phyloP scores from a whole-genome alignment of 35 echinoderm and acorn worm species.

The Nesometra sesokonis region DNA sequence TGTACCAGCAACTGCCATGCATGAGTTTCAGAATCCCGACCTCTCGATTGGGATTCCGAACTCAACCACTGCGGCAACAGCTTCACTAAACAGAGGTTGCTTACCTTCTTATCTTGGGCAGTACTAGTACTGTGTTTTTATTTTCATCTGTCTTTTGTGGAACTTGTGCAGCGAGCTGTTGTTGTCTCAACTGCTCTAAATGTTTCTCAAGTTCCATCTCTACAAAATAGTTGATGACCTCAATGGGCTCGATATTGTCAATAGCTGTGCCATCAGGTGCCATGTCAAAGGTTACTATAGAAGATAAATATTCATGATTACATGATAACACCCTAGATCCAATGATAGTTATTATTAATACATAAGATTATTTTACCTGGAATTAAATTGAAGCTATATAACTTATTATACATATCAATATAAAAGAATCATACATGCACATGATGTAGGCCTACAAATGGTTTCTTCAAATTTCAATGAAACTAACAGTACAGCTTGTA shows the following conservation, averaged over 20 bases:
- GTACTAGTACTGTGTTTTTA: slow-evolving; percentile 87
- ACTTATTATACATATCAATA: too few relatives aligned
- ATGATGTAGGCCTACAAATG: too few relatives aligned
- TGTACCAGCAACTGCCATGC: too few relatives aligned
- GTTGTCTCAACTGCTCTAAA: slow-evolving; percentile 54
- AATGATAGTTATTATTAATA: too few relatives aligned
- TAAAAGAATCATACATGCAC: too few relatives aligned
- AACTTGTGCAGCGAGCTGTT: slow-evolving; percentile 33
- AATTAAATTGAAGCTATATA: too few relatives aligned
- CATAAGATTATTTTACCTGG: too few relatives aligned
- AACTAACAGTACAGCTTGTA: too few relatives aligned
- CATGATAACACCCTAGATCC: too few relatives aligned
- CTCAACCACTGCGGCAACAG: background rate
- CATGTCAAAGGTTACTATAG: slow-evolving; percentile 76
- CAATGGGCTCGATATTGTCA: slow-evolving; percentile 58
- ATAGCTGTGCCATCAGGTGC: slow-evolving; percentile 48
- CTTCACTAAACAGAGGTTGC: background rate
- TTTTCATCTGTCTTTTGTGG: slow-evolving; percentile 12
- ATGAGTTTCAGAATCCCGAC: too few relatives aligned
- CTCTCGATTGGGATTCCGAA: too few relatives aligned
- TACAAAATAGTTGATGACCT: slow-evolving; percentile 89
- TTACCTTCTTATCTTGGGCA: slow-evolving; percentile 71
- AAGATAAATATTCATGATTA: background rate
- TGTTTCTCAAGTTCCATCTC: slow-evolving; percentile 67
- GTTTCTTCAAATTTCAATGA: too few relatives aligned